Evolutionary conservation across 2,113 vertebrate species (phyloP), one percentile per base, ranked within the genome.

Genomic region (Siphamia tubifer): DNA sequence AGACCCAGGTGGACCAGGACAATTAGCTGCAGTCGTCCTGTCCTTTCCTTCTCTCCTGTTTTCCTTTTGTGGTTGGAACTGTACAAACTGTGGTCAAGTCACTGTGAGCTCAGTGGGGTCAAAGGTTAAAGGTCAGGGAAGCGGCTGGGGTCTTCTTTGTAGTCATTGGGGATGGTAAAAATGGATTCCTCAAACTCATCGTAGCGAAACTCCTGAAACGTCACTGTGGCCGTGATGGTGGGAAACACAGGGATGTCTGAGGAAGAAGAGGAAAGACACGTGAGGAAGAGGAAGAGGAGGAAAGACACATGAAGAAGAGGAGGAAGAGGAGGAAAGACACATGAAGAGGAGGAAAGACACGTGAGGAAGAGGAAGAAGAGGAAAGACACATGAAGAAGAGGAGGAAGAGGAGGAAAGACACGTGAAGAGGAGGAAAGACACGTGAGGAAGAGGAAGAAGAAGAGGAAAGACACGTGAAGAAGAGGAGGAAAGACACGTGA

Each of bases 141-240:
- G 51, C 97, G 95, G 83, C 95, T 98, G 1, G 97, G 98, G 75
- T 99, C 97, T 87, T 99, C 98, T 90, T 96, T 98, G 89, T 97
- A 99, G 53, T 98, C 96, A 5, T 91, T 94, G 4, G 98, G 97
- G 83, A 99, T 94, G 30, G 90, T 95, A 86, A 99, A 99, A 82
- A 98, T 97, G 51, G 93, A 93, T 23, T 91, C 87, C 0, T 96
- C 93, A 45, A 99, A 99, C 39, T 96, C 92, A 16, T 97, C 95
- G 3, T 98, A 97, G 11, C 95, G 96, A 79, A 99, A 99, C 92
- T 99, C 97, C 92, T 99, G 97, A 87, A 99, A 99, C 0, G 98
- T 99, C 90, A 99, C 98, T 51, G 98, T 99, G 89, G 98, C 98
- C 28, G 97, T 99, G 93, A 99, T 98, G 27, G 98, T 99, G 30